Conservation (phyloP, 2,888 invertebrate species). For the Coenonympha arcania region DNA sequence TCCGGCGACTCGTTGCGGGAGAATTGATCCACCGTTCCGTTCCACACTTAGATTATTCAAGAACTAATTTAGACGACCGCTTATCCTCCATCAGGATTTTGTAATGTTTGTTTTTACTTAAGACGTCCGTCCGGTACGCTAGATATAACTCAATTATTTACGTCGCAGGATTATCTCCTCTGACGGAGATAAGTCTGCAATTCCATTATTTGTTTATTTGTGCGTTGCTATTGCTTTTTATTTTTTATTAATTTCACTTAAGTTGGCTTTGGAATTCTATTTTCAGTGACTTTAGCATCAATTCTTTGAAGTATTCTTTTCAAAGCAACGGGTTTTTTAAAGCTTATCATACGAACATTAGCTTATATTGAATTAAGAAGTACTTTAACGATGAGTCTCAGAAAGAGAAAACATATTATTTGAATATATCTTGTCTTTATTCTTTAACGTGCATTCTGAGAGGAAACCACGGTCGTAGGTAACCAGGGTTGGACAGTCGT, state of each 20-base stretch:
- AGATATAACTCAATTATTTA: slow-evolving; percentile 9
- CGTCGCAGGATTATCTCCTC: slow-evolving; percentile 7
- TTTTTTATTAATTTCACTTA: background rate
- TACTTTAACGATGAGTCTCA: too few species aligned
- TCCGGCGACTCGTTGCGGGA: background rate
- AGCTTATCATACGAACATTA: too few species aligned
- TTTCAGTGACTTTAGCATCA: background rate
- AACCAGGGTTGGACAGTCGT: too few species aligned
- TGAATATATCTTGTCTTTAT: too few species aligned
- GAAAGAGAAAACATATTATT: too few species aligned
- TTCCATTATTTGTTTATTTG: slow-evolving; percentile 8
- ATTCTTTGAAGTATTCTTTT: too few species aligned
- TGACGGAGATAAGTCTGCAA: slow-evolving; percentile 3
- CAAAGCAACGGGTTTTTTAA: too few species aligned
- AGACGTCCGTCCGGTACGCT: slow-evolving; percentile 15
- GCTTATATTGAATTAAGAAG: too few species aligned
- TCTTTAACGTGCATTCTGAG: too few species aligned
- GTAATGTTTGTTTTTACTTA: slow-evolving; percentile 20
- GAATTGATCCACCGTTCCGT: slow-evolving; percentile 7
- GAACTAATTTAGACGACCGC: slow-evolving; percentile 24
- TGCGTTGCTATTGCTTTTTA: background rate
- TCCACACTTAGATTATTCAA: slow-evolving; percentile 26
- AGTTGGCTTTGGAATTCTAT: background rate
- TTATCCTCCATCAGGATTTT: slow-evolving; percentile 16
- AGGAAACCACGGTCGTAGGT: too few species aligned